Base-by-base conservation (phyloP, 2,113 vertebrate genomes). In the Micronisus gabar region DNA sequence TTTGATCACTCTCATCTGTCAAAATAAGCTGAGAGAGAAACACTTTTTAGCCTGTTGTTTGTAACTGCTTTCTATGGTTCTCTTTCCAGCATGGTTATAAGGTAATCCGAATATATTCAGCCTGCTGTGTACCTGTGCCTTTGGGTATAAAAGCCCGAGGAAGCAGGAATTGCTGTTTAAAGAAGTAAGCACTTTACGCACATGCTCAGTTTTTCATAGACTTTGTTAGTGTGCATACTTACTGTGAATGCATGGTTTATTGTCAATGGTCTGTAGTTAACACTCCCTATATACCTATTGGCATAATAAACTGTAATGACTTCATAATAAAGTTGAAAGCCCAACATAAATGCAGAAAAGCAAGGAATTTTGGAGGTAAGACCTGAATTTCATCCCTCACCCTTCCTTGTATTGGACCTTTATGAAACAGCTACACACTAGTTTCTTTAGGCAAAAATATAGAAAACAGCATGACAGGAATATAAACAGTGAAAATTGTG, bases 271-370 rank as follows among this genome's bases (percentile, higher is more conserved):
- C 91, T 95, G 94, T 95, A 61, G 68, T 86, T 97, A 95, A 95
- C 81, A 47, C 50, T 96, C 79, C 88, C 91, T 78, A 9, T 59
- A 43, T 67, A 78, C 58, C 91, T 94, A 58, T 41, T 83, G 76
- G 76, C 72, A 85, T 87, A 81, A 81, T 93, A 93, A 96, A 96
- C 58, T 94, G 59, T 91, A 93, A 93, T 96, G 94, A 86, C 68
- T 90, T 62, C 73, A 55, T 81, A 88, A 95, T 91, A 91, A 93
- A 96, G 82, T 94, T 94, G 96, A 97, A 97, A 96, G 58, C 29
- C 59, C 71, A 94, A 67, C 32, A 90, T 52, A 89, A 53, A 26
- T 38, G 41, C 41, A 96, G 52, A 88, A 88, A 93, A 89, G 13
- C 2, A 18, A 93, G 27, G 53, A 80, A 94, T 82, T 95, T 43